Evolutionary conservation across 2,797 vertebrate genomes (phyloP).

Genomic region (Periophthalmus magnuspinnatus): DNA sequence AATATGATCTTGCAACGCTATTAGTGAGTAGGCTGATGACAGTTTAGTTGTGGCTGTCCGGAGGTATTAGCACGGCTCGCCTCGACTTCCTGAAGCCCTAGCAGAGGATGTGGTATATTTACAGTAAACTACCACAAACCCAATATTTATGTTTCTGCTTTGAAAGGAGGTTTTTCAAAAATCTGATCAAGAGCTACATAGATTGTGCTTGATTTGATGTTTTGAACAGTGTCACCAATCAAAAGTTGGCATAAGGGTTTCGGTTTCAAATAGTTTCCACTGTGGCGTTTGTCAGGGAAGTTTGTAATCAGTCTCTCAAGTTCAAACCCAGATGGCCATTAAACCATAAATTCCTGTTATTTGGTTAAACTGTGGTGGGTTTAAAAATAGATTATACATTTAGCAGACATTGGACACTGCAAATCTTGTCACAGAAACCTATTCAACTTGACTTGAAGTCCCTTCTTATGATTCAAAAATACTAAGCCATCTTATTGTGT

Average conservation of each 20-base stretch:
- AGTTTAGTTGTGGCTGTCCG: slow-evolving; percentile 60
- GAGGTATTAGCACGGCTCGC: slow-evolving; percentile 41
- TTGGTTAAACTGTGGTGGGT: neutral
- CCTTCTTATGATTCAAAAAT: neutral
- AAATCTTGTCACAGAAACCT: neutral
- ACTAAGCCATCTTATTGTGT: neutral
- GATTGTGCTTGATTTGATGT: slow-evolving; percentile 24
- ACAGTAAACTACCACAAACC: slow-evolving; percentile 42
- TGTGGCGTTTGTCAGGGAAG: slow-evolving; percentile 19
- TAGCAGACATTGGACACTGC: neutral
- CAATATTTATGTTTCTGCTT: slow-evolving; percentile 58
- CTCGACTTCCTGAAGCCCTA: slow-evolving; percentile 31
- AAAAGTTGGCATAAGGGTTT: slow-evolving; percentile 19
- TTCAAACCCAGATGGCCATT: slow-evolving; percentile 9
- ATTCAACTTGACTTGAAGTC: neutral
- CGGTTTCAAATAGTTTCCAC: slow-evolving; percentile 17
- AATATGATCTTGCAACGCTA: slow-evolving; percentile 44
- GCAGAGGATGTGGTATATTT: slow-evolving; percentile 52
- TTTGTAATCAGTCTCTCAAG: slow-evolving; percentile 18
- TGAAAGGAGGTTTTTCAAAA: slow-evolving; percentile 36
- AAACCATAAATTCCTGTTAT: slow-evolving; percentile 7
- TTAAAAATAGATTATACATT: neutral
- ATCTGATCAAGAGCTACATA: slow-evolving; percentile 27
- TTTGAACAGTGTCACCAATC: slow-evolving; percentile 21
- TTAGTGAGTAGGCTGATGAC: slow-evolving; percentile 54